phyloP scores from a whole-genome alignment of 2,113 vertebrate species.

The Callorhinus ursinus region DNA sequence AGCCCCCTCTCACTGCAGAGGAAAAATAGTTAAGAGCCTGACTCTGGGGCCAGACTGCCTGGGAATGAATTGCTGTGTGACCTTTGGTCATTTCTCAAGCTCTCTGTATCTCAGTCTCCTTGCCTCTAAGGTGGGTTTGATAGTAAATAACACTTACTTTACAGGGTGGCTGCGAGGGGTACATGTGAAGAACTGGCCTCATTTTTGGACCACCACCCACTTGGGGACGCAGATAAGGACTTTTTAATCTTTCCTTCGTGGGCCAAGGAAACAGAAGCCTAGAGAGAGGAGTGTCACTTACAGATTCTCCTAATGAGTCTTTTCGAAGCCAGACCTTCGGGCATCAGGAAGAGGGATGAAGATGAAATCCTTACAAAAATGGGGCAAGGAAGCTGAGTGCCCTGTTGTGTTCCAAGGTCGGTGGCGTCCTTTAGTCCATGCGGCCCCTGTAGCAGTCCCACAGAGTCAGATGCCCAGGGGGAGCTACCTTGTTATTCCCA shows the following conservation, averaged over 20 bases:
- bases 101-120: not conserved
- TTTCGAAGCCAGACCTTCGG: not conserved
- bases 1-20: not conserved
- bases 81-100: not conserved
- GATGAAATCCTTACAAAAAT: fast-evolving
- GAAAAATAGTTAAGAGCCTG: not conserved
- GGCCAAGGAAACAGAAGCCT: not conserved
- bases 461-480: not conserved
- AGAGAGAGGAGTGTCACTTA: not conserved
- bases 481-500: not conserved
- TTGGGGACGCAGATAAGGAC: not conserved
- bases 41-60: not conserved
- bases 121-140: too few relatives aligned
- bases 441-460: fast-evolving
- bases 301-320: not conserved
- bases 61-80: not conserved
- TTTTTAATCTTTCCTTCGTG: not conserved
- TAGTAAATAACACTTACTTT: not conserved
- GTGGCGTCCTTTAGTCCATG: fast-evolving
- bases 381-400: fast-evolving
- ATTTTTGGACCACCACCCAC: not conserved
- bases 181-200: not conserved
- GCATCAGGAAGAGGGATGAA: not conserved
- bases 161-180: fast-evolving
- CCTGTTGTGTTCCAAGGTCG: fast-evolving